phyloP scores from a whole-genome alignment of 2,888 invertebrate genomes.

The Drosophila cracens region DNA sequence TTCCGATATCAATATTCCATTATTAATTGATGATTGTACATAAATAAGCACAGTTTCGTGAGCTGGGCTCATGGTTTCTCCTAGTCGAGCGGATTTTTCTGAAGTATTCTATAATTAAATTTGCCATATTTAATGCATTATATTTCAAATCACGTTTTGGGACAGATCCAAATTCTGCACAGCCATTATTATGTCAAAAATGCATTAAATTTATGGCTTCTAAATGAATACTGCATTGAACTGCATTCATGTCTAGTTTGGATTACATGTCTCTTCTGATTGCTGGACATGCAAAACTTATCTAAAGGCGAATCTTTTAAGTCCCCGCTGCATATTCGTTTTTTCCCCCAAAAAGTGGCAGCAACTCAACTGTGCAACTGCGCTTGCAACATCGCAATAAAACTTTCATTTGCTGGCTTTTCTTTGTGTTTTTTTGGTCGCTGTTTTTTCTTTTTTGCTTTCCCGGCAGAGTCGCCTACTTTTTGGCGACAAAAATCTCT shows the following conservation, averaged over 20 bases:
- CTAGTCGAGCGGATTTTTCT: neutral
- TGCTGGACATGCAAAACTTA: constrained; percentile 18
- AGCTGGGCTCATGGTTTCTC: neutral
- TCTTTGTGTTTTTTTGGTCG: constrained; percentile 25
- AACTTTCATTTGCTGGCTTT: constrained; percentile 31
- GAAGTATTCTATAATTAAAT: too few relatives aligned
- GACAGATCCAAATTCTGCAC: neutral
- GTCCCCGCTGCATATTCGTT: constrained; percentile 16
- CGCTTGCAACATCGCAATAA: constrained; percentile 46
- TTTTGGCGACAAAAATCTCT: constrained; percentile 72
- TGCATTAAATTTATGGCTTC: neutral
- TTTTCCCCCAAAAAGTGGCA: constrained; percentile 16
- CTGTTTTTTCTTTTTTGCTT: neutral
- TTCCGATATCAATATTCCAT: neutral
- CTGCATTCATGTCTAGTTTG: neutral
- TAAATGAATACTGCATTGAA: neutral
- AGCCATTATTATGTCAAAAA: neutral
- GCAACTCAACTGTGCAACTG: constrained; percentile 42
- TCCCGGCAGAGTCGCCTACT: constrained; percentile 30
- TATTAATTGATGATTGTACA: neutral
- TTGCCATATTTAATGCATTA: neutral
- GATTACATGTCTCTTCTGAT: constrained; percentile 11
- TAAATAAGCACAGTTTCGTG: neutral
- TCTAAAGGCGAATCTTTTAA: constrained; percentile 1
- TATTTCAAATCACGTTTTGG: neutral